These are phyloP conservation scores for Piezodorus guildinii DNA, from an alignment of 1,140 invertebrate genomes.

Conservation along the genomic window DNA sequence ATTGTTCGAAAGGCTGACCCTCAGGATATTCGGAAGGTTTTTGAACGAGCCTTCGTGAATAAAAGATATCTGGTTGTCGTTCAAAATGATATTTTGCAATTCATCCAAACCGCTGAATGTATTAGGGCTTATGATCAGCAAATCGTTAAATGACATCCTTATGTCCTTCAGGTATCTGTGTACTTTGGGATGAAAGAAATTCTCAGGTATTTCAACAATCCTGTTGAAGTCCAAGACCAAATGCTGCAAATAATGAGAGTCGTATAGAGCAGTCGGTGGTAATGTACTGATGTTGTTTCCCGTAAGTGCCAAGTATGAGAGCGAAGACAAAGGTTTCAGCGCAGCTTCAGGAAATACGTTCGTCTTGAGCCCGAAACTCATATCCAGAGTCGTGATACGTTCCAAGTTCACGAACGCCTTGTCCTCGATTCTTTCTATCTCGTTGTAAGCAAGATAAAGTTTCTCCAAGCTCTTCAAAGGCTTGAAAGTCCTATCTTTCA, in stretches of 20 bases:
- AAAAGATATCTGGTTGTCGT: constrained; percentile 52
- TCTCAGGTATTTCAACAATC: constrained; percentile 47
- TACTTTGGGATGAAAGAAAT: constrained; percentile 51
- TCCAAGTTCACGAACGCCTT: constrained; percentile 61
- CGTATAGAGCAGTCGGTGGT: constrained; percentile 44
- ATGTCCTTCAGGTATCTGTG: constrained; percentile 64
- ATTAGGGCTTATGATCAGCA: constrained; percentile 43
- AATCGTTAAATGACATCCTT: constrained; percentile 59
- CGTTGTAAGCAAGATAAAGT: constrained; percentile 78
- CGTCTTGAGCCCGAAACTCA: constrained; percentile 69
- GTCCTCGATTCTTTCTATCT: constrained; percentile 60
- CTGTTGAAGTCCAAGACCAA: constrained; percentile 78
- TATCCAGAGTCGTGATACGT: constrained; percentile 65
- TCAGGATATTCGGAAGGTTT: constrained; percentile 51
- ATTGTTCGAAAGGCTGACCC: constrained; percentile 55
- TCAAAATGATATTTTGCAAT: constrained; percentile 55
- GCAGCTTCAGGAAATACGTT: constrained; percentile 59
- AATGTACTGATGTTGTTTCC: constrained; percentile 72
- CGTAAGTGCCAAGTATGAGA: constrained; percentile 76
- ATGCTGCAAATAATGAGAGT: constrained; percentile 61
- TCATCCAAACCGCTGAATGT: constrained; percentile 52
- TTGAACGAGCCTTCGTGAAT: constrained; percentile 47
- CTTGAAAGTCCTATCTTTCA: constrained; percentile 59
- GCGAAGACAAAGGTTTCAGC: constrained; percentile 51
- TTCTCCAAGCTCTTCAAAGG: constrained; percentile 59